These are phyloP conservation scores for Catocala sponsa DNA, from an alignment of 2,888 invertebrate genomes.

Conservation along the genomic window DNA sequence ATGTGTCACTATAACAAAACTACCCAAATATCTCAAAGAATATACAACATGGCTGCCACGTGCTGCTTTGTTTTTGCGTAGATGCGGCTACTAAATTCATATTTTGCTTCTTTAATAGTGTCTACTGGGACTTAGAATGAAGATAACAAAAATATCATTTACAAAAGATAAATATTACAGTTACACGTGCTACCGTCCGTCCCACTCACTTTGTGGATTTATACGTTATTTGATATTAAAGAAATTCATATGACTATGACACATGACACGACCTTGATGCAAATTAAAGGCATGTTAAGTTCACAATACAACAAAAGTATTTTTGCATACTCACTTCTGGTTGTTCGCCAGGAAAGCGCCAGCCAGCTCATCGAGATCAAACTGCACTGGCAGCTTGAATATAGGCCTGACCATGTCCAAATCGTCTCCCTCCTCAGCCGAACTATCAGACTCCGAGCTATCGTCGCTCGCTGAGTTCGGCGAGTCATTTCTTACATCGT, in stretches of 20 bases:
- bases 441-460: slow-evolving; percentile 87
- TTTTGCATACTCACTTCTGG: slow-evolving; percentile 86
- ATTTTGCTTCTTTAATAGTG: background rate
- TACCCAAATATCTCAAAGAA: background rate
- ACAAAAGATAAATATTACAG: too few relatives aligned
- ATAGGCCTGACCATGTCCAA: slow-evolving; percentile 88
- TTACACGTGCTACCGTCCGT: too few relatives aligned
- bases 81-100: background rate
- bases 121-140: background rate
- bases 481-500: slow-evolving; percentile 73
- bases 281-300: background rate
- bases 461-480: slow-evolving; percentile 77
- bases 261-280: background rate
- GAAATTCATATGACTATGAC: too few relatives aligned
- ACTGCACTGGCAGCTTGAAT: slow-evolving; percentile 93
- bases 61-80: background rate
- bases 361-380: slow-evolving; percentile 94
- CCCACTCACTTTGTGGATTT: too few relatives aligned
- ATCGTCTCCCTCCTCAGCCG: slow-evolving; percentile 88
- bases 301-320: background rate
- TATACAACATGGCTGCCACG: background rate
- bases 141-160: background rate
- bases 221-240: too few relatives aligned
- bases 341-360: slow-evolving; percentile 92
- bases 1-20: slow-evolving; percentile 1